Conservation (phyloP, 2,797 vertebrate species). For the Alauda arvensis region DNA sequence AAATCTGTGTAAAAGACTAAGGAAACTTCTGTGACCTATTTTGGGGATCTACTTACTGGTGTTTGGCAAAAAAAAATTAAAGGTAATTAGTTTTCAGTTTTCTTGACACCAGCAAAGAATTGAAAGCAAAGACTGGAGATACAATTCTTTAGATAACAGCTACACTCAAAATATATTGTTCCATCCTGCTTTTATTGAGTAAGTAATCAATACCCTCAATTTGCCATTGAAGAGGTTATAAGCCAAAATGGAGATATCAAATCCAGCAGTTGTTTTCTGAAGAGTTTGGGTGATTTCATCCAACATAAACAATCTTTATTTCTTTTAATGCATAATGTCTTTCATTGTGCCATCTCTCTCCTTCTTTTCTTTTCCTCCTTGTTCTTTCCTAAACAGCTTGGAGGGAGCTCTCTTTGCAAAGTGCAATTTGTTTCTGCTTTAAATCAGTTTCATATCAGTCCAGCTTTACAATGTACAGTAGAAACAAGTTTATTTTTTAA, state of each 20-base stretch:
- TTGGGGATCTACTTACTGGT: not conserved
- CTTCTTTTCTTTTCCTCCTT: not conserved
- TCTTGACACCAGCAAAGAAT: not conserved
- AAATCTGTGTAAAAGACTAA: not conserved
- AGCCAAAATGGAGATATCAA: not conserved
- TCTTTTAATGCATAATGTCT: not conserved
- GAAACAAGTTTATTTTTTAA: conserved; percentile 15
- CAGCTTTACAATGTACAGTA: not conserved
- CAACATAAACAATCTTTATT: not conserved
- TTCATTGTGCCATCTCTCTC: not conserved
- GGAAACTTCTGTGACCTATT: not conserved
- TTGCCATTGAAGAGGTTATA: not conserved
- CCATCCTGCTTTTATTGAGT: not conserved
- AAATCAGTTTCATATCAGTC: not conserved
- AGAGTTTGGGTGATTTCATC: not conserved
- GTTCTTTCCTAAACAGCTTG: not conserved
- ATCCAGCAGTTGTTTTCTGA: not conserved
- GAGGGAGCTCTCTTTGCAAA: not conserved
- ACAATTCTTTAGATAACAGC: not conserved
- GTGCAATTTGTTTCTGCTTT: not conserved
- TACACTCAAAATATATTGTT: not conserved
- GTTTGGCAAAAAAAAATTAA: not conserved
- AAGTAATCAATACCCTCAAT: not conserved
- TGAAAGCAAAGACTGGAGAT: not conserved
- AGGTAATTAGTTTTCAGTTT: not conserved